These are phyloP conservation scores for Galago senegalensis DNA, from an alignment of 2,797 vertebrate species.

Conservation along the genomic window DNA sequence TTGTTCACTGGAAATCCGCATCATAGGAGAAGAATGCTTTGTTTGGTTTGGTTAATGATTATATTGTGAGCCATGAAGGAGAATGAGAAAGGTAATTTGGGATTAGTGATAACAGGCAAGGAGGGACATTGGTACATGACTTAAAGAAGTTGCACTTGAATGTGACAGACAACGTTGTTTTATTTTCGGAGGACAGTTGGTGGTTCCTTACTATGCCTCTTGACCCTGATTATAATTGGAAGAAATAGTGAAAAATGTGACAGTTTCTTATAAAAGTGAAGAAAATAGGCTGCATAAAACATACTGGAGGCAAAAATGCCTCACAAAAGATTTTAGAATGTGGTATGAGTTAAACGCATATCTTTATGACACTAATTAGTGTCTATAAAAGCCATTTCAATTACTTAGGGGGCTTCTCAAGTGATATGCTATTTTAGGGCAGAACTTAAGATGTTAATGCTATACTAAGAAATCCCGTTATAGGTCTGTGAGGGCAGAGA, in stretches of 20 bases:
- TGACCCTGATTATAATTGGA: neutral
- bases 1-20: neutral
- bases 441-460: conserved; percentile 24
- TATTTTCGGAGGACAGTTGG: neutral
- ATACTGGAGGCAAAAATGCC: neutral
- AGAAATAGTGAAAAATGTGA: neutral
- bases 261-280: neutral
- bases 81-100: neutral
- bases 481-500: neutral
- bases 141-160: neutral
- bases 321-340: neutral
- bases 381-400: neutral
- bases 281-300: neutral
- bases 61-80: neutral
- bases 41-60: conserved; percentile 28
- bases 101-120: neutral
- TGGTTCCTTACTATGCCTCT: neutral
- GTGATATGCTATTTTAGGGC: neutral
- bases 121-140: neutral
- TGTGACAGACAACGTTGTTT: neutral
- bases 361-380: neutral
- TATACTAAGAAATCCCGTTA: neutral
- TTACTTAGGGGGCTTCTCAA: conserved; percentile 26
- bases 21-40: conserved; percentile 14
- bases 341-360: neutral